phyloP scores from a whole-genome alignment of 2,113 vertebrate genomes.

The Cricetomys ansorgei region DNA sequence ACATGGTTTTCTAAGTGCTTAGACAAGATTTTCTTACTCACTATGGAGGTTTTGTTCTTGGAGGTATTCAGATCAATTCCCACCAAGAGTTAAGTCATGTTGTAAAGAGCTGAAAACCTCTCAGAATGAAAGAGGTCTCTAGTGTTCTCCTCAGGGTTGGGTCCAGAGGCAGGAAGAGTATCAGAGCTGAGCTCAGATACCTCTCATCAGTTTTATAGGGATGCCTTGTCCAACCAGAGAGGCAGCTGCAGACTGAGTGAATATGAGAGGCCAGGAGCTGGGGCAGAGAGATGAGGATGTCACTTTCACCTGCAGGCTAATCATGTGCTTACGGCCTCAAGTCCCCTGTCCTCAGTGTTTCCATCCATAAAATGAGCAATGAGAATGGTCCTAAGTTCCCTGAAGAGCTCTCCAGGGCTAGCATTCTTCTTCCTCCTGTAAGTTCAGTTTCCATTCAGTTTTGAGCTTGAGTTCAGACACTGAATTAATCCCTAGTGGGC shows the following conservation, averaged over 20 bases:
- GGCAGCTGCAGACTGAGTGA: not conserved
- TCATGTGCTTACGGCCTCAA: not conserved
- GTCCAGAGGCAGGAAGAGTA: not conserved
- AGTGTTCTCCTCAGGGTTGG: not conserved
- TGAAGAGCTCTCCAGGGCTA: not conserved
- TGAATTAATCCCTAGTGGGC: not conserved
- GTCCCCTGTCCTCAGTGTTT: not conserved
- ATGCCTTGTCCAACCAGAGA: slow-evolving; percentile 6
- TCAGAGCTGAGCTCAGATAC: not conserved
- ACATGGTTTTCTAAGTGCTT: not conserved
- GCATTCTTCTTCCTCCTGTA: not conserved
- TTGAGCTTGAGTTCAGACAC: not conserved
- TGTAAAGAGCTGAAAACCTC: not conserved
- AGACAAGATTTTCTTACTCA: not conserved
- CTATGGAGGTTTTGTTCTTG: not conserved
- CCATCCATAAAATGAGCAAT: not conserved
- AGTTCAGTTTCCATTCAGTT: not conserved
- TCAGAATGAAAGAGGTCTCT: not conserved
- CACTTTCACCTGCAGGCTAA: not conserved
- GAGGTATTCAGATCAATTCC: not conserved
- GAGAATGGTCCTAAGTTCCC: not conserved
- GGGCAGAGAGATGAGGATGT: not conserved
- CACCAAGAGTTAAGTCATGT: not conserved
- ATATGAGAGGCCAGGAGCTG: not conserved
- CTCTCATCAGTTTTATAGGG: not conserved